Evolutionary conservation across 2,113 vertebrate species (phyloP).

Genomic region (Pollimyrus isidori): DNA sequence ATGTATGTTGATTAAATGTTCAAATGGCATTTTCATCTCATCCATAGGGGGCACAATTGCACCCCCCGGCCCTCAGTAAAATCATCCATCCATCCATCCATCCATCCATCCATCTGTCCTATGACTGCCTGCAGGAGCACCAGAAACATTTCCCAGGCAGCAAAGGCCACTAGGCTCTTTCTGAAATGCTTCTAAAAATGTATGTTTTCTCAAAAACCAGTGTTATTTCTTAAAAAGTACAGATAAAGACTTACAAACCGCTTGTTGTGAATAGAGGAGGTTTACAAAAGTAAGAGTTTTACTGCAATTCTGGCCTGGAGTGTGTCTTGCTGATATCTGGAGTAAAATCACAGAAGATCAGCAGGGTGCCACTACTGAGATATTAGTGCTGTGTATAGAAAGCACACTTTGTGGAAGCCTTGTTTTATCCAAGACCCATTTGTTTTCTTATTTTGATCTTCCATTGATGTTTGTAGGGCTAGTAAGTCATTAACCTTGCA

Average conservation of each 20-base stretch:
- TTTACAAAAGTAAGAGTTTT: neutral
- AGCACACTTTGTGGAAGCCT: constrained; percentile 14
- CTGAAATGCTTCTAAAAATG: neutral
- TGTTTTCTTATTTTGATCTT: neutral
- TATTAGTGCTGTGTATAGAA: constrained; percentile 1
- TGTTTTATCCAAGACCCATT: neutral
- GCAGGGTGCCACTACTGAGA: constrained; percentile 13
- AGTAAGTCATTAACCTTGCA: neutral
- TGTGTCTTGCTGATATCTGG: constrained; percentile 26
- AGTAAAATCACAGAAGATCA: constrained; percentile 40
- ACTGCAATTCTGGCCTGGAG: constrained; percentile 24
- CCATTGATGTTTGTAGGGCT: constrained; percentile 6
- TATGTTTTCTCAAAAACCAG: neutral
- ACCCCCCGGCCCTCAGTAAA: neutral
- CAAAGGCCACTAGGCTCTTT: neutral
- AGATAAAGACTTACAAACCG: neutral
- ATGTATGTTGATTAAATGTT: neutral
- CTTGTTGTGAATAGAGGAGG: neutral
- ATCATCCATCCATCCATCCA: neutral
- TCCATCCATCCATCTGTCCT: neutral
- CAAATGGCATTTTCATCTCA: neutral
- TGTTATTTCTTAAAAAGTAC: neutral
- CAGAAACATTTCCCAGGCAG: neutral
- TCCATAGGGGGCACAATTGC: neutral
- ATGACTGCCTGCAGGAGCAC: neutral